Conservation (phyloP, 1,140 invertebrate species). For the Drosophila teissieri region DNA sequence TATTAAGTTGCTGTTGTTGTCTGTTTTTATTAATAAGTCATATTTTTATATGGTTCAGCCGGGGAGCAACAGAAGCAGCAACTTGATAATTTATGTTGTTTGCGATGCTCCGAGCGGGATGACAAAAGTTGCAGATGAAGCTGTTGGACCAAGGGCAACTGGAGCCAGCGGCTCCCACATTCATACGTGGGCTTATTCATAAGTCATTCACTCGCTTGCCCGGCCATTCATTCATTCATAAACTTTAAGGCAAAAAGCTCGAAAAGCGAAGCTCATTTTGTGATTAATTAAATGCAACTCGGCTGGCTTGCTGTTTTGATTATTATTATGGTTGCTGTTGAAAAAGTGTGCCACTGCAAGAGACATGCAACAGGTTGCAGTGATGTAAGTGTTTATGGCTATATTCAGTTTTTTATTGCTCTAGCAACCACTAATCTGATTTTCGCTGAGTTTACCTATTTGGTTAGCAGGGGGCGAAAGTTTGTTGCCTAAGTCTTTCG, state of each 20-base stretch:
- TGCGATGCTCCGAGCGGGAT: slow-evolving; percentile 43
- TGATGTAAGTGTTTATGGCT: slow-evolving; percentile 54
- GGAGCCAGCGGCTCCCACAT: slow-evolving; percentile 38
- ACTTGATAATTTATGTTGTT: slow-evolving; percentile 73
- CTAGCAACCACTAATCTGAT: slow-evolving; percentile 9
- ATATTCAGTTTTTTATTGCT: slow-evolving; percentile 60
- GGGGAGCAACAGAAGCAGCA: slow-evolving; percentile 32
- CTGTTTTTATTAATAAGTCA: slow-evolving; percentile 82
- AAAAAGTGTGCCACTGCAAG: slow-evolving; percentile 72
- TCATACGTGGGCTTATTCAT: slow-evolving; percentile 49
- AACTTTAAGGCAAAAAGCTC: slow-evolving; percentile 62
- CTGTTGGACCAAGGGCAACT: slow-evolving; percentile 41
- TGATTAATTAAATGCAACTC: slow-evolving; percentile 80
- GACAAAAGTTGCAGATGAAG: slow-evolving; percentile 49
- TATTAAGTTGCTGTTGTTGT: slow-evolving; percentile 78
- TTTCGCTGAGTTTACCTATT: slow-evolving; percentile 18
- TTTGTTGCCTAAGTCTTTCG: slow-evolving; percentile 60
- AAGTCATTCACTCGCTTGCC: slow-evolving; percentile 46
- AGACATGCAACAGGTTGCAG: slow-evolving; percentile 63
- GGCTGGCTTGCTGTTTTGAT: slow-evolving; percentile 16
- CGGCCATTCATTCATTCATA: slow-evolving; percentile 66
- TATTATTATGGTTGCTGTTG: slow-evolving; percentile 29
- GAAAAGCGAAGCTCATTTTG: slow-evolving; percentile 49
- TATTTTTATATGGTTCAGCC: slow-evolving; percentile 71
- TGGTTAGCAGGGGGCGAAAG: slow-evolving; percentile 52